Evolutionary conservation across 2,888 invertebrate genomes (phyloP).

Genomic region (Andrena camellia): DNA sequence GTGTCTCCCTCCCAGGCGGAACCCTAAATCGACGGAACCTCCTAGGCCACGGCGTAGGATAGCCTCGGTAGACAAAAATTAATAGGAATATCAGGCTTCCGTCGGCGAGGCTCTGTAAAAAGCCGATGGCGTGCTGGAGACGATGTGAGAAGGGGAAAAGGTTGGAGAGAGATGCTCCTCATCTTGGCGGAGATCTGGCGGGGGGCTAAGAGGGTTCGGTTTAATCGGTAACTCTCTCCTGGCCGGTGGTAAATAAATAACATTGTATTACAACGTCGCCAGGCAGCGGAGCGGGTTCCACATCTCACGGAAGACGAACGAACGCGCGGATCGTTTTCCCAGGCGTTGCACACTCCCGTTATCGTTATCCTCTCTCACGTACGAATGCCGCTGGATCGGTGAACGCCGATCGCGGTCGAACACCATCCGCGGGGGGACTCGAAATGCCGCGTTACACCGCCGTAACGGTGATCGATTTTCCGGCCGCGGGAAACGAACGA

Average conservation of each 20-base stretch:
- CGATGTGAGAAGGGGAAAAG: background rate
- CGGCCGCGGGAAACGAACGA: conserved; percentile 34
- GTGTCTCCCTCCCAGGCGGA: background rate
- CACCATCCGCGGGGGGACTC: conserved; percentile 42
- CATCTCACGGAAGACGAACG: conserved; percentile 69
- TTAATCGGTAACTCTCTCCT: conserved; percentile 57
- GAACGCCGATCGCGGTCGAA: conserved; percentile 51
- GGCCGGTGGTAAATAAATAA: conserved; percentile 65
- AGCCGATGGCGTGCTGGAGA: background rate
- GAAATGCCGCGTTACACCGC: conserved; percentile 54
- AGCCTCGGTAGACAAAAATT: conserved; percentile 25
- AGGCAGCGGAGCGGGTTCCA: conserved; percentile 42
- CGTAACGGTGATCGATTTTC: conserved; percentile 62
- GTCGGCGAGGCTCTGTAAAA: conserved; percentile 13
- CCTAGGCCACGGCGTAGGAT: background rate
- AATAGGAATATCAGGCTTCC: conserved; percentile 44
- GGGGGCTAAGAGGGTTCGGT: conserved; percentile 39
- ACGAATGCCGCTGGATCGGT: conserved; percentile 62
- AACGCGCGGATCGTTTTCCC: conserved; percentile 72
- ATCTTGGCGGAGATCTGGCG: conserved; percentile 10
- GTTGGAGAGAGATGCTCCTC: conserved; percentile 30
- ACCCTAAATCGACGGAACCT: conserved; percentile 3
- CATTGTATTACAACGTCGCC: conserved; percentile 55
- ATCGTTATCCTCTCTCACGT: conserved; percentile 75
- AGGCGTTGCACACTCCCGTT: conserved; percentile 75